Percentiles rank a stretch among this genome's conserved stretches.
These are phyloP conservation scores for Megalurothrips usitatus DNA, from an alignment of 2,888 invertebrate genomes.

Conservation along the genomic window DNA sequence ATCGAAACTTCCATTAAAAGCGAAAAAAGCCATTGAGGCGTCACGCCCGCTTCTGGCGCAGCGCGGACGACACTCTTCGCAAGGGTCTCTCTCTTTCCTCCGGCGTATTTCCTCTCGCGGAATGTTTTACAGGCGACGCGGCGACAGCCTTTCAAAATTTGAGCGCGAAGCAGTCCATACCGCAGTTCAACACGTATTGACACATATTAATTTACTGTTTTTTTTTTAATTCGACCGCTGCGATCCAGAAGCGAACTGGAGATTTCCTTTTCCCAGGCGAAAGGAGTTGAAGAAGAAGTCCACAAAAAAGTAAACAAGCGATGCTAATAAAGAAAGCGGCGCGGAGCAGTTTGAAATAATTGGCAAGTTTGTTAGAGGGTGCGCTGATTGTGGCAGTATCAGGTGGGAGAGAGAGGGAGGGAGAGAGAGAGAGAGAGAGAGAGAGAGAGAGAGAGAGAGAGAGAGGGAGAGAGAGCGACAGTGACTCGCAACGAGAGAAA, in stretches of 20 bases:
- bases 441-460: conserved; percentile 6
- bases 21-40: neutral
- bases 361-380: neutral
- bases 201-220: too few species aligned
- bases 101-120: too few species aligned
- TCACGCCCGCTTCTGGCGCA: neutral
- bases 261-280: too few species aligned
- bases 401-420: neutral
- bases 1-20: conserved; percentile 11
- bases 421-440: conserved; percentile 1
- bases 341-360: conserved; percentile 10
- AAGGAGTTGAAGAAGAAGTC: too few species aligned
- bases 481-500: conserved; percentile 18
- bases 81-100: too few species aligned
- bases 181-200: too few species aligned
- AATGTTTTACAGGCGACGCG: too few species aligned
- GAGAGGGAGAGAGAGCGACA: neutral
- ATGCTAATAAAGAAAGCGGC: neutral
- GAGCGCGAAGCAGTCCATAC: too few species aligned
- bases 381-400: conserved; percentile 14
- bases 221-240: too few species aligned
- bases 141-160: too few species aligned
- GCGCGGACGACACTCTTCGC: too few species aligned
- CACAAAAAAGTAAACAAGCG: neutral
- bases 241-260: too few species aligned